Percentiles rank a stretch among this genome's conserved stretches.
Conservation (phyloP, 2,797 vertebrate genomes). For the Novumbra hubbsi region DNA sequence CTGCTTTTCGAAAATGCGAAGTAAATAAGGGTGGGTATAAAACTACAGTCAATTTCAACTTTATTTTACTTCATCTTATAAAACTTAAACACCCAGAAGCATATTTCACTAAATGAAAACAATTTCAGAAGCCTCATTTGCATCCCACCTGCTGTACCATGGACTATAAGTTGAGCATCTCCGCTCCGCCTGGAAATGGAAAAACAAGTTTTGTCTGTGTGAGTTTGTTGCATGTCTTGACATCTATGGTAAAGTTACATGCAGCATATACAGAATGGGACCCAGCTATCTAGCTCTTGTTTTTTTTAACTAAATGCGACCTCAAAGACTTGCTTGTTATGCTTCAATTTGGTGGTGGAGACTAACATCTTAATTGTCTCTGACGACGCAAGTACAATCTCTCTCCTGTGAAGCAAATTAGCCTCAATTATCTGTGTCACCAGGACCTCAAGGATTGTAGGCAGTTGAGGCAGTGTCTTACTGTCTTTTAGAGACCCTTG, state of each 20-base stretch:
- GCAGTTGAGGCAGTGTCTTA: not conserved
- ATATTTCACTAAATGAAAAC: not conserved
- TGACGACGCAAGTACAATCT: constrained; percentile 56
- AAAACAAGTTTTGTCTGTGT: not conserved
- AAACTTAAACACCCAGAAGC: not conserved
- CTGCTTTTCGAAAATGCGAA: not conserved
- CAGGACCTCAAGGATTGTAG: constrained; percentile 46
- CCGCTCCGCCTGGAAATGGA: not conserved
- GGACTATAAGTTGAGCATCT: not conserved
- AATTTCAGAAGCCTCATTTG: constrained; percentile 3
- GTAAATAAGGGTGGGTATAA: not conserved
- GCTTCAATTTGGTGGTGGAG: too few species aligned
- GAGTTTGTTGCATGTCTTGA: not conserved
- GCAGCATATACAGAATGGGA: not conserved
- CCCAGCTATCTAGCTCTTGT: constrained; percentile 7
- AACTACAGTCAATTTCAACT: not conserved
- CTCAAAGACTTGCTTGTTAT: constrained; percentile 22
- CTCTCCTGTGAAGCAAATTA: constrained; percentile 52
- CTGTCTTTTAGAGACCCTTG: not conserved
- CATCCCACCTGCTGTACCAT: not conserved
- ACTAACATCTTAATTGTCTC: constrained; percentile 24
- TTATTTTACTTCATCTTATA: not conserved
- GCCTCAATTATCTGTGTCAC: constrained; percentile 66
- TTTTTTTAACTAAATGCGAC: constrained; percentile 49
- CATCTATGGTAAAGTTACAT: not conserved